Base-by-base conservation (phyloP, 2,113 vertebrate genomes). In the Nothobranchius furzeri region DNA sequence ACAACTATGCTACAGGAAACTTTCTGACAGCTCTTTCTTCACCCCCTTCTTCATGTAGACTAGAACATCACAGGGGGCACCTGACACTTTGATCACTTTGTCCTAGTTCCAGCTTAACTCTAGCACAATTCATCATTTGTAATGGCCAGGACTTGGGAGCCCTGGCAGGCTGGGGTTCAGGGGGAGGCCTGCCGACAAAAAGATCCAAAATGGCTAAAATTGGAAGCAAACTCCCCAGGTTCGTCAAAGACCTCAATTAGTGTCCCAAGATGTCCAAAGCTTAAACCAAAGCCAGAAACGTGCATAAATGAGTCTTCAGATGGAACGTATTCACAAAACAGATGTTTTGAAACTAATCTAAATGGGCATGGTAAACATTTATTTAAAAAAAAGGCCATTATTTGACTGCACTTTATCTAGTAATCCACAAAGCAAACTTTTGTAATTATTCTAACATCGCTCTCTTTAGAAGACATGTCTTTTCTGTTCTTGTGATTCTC, bases 51-150 rank as follows among this genome's bases (percentile, higher is more conserved):
- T 89, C 86, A 84, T 79, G 75, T 88, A 88, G 81, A 88, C 85
- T 84, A 65, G 81, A 85, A 84, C 88, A 88, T 92, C 88, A 91
- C 91, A 90, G 75, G 89, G 93, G 90, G 92, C 91, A 87, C 87
- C 91, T 92, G 92, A 87, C 92, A 94, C 88, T 93, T 93, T 92
- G 92, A 93, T 93, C 90, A 92, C 92, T 92, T 92, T 87, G 92
- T 93, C 91, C 92, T 93, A 92, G 90, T 93, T 93, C 87, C 82
- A 61, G 74, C 91, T 91, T 89, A 91, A 92, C 91, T 87, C 84
- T 88, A 89, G 86, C 85, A 83, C 91, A 90, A 93, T 94, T 94
- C 89, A 93, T 94, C 93, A 93, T 94, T 85, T 81, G 83, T 91
- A 92, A 91, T 88, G 88, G 82, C 87, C 85, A 80, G 70, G 87